Conservation (phyloP, 2,888 invertebrate genomes). For the Gastrophysa polygoni region DNA sequence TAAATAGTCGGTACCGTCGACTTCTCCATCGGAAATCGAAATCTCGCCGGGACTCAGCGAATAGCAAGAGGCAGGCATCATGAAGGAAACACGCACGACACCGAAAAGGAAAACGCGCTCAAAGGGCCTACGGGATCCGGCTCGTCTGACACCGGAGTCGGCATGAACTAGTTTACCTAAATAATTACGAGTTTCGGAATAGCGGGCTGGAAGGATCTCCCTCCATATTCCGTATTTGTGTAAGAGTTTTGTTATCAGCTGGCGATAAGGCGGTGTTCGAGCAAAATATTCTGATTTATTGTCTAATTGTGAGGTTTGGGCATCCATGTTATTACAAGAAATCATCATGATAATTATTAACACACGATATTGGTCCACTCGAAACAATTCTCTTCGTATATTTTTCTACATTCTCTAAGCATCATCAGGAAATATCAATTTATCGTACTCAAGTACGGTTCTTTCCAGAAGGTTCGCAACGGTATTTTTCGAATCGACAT, state of each 20-base stretch:
- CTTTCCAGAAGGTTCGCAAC: no score
- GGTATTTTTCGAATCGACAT: no score
- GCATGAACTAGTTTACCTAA: background rate
- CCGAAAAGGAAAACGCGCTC: slow-evolving; percentile 4
- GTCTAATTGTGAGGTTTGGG: no score
- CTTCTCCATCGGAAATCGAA: slow-evolving; percentile 59
- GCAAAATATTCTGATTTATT: background rate
- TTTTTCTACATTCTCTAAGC: no score
- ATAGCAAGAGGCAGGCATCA: slow-evolving; percentile 49
- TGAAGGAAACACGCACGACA: slow-evolving; percentile 10
- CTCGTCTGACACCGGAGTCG: background rate
- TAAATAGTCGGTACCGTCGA: slow-evolving; percentile 68
- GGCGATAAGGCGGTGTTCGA: background rate
- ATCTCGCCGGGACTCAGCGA: slow-evolving; percentile 51
- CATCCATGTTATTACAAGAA: no score
- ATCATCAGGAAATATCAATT: no score
- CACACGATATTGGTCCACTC: no score
- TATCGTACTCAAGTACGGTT: no score
- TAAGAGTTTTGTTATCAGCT: slow-evolving; percentile 12
- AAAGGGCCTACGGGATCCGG: background rate
- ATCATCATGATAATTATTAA: no score
- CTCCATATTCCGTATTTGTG: slow-evolving; percentile 4
- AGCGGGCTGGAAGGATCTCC: background rate
- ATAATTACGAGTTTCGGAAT: background rate
- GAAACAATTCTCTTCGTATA: no score